Percentiles rank a stretch among this genome's conserved stretches.
phyloP scores from a whole-genome alignment of 2,888 invertebrate species.

The Sinhomidia bicolor region DNA sequence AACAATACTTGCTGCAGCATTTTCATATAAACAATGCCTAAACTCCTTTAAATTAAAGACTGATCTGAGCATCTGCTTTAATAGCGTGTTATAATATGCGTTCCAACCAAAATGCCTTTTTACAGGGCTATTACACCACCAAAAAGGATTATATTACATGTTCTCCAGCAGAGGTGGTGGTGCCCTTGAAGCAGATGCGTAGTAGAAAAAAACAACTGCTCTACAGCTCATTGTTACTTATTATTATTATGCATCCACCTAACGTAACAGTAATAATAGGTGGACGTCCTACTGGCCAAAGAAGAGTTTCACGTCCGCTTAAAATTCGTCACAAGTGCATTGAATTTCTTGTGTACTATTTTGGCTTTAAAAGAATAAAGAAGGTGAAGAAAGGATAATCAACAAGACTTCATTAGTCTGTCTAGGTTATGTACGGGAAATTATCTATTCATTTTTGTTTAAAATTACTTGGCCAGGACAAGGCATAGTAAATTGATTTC shows the following conservation, averaged over 20 bases:
- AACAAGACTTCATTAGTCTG: too few species aligned
- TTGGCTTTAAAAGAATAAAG: too few species aligned
- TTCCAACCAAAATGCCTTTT: conserved; percentile 34
- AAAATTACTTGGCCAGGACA: too few species aligned
- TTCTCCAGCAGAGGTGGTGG: conserved; percentile 58
- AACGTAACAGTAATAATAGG: not conserved
- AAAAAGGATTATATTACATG: conserved; percentile 54
- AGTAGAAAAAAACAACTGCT: not conserved
- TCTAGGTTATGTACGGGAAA: too few species aligned
- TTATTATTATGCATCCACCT: not conserved
- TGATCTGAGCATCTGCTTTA: not conserved
- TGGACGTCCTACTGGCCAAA: conserved; percentile 50
- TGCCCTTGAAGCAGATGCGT: conserved; percentile 50
- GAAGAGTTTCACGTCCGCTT: not conserved
- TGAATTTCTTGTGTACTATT: not conserved
- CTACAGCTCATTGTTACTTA: not conserved
- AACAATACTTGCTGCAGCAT: not conserved
- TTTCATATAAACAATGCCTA: not conserved
- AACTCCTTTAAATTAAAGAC: not conserved
- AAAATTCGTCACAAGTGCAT: not conserved
- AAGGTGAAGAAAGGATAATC: too few species aligned
- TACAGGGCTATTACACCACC: conserved; percentile 63
- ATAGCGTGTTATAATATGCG: not conserved
- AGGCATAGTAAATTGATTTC: too few species aligned
- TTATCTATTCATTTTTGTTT: too few species aligned